phyloP scores from a whole-genome alignment of 2,113 vertebrate species.

The Danio rerio region DNA sequence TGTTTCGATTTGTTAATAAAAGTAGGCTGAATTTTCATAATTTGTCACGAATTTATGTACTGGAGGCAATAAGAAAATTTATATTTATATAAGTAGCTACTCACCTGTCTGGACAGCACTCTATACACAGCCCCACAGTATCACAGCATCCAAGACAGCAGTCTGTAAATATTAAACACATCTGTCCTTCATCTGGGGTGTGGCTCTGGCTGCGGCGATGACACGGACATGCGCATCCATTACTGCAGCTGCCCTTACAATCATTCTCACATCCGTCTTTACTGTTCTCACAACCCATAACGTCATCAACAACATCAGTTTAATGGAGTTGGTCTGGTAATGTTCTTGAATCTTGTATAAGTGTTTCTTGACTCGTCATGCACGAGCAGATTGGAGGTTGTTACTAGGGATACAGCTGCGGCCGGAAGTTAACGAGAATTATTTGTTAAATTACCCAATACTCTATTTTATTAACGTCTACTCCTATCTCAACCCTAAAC shows the following conservation, averaged over 20 bases:
- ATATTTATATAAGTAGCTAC: neutral
- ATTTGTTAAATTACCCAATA: too few relatives aligned
- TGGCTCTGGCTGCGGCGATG: neutral
- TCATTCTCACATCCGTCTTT: conserved; percentile 1
- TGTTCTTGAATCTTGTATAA: neutral
- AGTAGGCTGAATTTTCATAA: neutral
- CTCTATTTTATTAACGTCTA: too few relatives aligned
- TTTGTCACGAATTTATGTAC: neutral
- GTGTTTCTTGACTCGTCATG: too few relatives aligned
- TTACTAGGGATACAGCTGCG: too few relatives aligned
- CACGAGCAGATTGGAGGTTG: too few relatives aligned
- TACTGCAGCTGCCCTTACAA: conserved; percentile 4
- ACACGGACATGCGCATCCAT: neutral
- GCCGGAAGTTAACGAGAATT: too few relatives aligned
- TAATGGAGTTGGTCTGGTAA: neutral
- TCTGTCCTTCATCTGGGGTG: neutral
- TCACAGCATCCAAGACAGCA: conserved; percentile 7
- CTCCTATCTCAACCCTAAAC: too few relatives aligned
- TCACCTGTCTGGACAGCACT: conserved; percentile 2
- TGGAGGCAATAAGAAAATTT: neutral
- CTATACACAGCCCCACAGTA: neutral
- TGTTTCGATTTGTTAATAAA: neutral
- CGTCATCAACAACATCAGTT: neutral
- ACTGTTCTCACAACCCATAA: conserved; percentile 23
- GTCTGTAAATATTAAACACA: neutral